These are phyloP conservation scores for Myotis myotis DNA, from an alignment of 2,797 vertebrate species.

Conservation along the genomic window DNA sequence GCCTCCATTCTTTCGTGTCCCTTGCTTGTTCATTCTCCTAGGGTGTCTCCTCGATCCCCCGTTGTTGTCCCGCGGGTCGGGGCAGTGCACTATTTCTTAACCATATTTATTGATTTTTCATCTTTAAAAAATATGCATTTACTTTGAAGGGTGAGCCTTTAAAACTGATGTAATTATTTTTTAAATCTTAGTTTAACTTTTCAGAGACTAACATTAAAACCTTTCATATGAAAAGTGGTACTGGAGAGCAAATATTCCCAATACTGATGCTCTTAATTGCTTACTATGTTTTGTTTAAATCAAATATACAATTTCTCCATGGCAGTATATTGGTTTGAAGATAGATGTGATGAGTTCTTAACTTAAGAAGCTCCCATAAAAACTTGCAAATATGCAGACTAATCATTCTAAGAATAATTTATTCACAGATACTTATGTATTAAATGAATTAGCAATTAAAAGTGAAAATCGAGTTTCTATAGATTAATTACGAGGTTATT, in stretches of 20 bases:
- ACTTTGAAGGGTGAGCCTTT: conserved; percentile 9
- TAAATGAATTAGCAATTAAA: conserved; percentile 24
- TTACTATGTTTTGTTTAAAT: background rate
- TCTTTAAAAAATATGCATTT: background rate
- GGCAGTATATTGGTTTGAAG: background rate
- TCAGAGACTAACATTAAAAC: background rate
- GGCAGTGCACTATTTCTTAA: background rate
- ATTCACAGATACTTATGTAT: background rate
- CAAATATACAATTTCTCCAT: background rate
- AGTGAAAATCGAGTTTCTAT: conserved; percentile 23
- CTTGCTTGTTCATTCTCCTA: too few species aligned
- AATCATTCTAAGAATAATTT: background rate
- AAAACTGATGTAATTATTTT: background rate
- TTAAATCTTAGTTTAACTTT: background rate
- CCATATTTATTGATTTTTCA: background rate
- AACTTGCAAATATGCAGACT: background rate
- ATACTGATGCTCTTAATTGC: background rate
- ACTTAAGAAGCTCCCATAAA: background rate
- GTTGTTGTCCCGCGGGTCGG: too few species aligned
- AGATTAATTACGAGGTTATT: background rate
- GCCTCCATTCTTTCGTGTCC: too few species aligned
- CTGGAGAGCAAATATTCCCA: background rate
- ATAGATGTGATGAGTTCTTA: background rate
- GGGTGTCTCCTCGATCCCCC: too few species aligned
- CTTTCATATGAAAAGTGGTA: background rate